Conservation (phyloP, 2,113 vertebrate species). For the Hystrix cristata region DNA sequence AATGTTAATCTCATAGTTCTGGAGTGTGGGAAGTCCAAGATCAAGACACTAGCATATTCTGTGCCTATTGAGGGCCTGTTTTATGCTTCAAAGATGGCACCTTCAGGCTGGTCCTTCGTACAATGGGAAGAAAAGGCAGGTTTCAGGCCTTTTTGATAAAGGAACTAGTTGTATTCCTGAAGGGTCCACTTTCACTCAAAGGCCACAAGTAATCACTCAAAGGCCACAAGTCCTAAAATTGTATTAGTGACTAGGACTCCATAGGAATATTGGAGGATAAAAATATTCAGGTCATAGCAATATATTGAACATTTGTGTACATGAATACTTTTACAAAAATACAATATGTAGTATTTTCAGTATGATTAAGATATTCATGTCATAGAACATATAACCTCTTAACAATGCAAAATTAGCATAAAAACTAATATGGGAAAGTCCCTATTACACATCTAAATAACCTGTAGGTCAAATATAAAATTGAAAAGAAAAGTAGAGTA, state of each 20-base stretch:
- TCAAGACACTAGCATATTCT: neutral
- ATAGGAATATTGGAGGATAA: neutral
- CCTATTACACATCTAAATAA: neutral
- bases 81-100: neutral
- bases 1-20: neutral
- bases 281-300: neutral
- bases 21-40: neutral
- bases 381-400: neutral
- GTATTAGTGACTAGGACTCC: neutral
- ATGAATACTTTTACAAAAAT: neutral
- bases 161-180: neutral
- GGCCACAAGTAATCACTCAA: neutral
- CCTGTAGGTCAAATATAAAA: neutral
- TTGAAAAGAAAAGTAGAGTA: neutral
- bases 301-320: neutral
- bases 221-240: neutral
- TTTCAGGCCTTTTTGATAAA: too few relatives aligned
- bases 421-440: neutral
- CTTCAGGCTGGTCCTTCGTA: accelerated
- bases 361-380: neutral
- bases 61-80: neutral
- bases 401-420: neutral
- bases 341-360: neutral
- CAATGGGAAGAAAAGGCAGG: neutral
- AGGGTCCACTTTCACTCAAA: neutral